Evolutionary conservation across 2,797 vertebrate species (phyloP), one percentile per base, ranked within the genome.

Genomic region (Tadarida brasiliensis): DNA sequence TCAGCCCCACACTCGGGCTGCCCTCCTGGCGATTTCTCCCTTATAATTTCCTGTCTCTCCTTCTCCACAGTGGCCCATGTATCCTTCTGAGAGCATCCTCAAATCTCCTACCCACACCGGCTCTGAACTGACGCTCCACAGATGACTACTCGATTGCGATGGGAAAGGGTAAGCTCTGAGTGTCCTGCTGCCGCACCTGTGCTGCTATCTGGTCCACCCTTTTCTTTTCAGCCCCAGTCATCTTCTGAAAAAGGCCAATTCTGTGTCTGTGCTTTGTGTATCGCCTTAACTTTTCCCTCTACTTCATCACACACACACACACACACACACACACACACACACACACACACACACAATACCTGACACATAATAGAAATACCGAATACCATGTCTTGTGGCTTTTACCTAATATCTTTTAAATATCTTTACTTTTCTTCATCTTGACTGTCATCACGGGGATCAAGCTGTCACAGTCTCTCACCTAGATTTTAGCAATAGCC

Each of bases 381-480:
- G 28, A 76, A 51, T 44, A 39, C 15, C 10, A 7, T 0, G 0
- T 89, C 82, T 51, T 3, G 1, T 68, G n/a, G 8, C 70, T 77
- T 77, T 90, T 39, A 30, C 51, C 24, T 94, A 89, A 57, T 67
- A 47, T 39, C 65, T 80, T 71, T 51, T 44, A 61, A 87, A 80
- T 51, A 54, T 35, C 24, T 83, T 47, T 30, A 24, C 24, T 93
- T n/a, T 68, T 61, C 65, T 87, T 28, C 51, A 26, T 76, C 59
- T 89, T 89, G 47, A 47, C 59, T 49, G 17, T 30, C 39, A 67
- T 67, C 35, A 35, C 49, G 67, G 35, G 49, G 86, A 67, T 83
- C 24, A 26, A 49, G 30, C 44, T 5, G 6, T 57, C 61, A 68
- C 22, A 49, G 1, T 35, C 35, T 35, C 39, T 92, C 71, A 89